Evolutionary conservation across 2,888 invertebrate genomes (phyloP).

Genomic region (Polyploca ridens): DNA sequence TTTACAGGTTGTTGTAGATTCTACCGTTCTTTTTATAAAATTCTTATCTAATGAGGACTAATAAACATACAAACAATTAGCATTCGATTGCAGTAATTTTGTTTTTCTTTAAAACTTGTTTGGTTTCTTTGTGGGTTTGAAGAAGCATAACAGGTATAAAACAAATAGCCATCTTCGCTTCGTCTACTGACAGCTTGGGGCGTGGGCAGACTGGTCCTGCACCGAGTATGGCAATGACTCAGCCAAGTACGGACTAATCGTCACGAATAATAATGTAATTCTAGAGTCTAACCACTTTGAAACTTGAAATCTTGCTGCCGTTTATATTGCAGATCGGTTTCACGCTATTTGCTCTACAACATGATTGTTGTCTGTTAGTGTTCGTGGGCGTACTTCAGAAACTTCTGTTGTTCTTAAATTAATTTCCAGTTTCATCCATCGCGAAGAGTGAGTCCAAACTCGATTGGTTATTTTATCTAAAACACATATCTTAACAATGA

Average conservation of each 20-base stretch:
- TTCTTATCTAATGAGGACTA: background rate
- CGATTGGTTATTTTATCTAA: background rate
- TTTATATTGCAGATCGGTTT: background rate
- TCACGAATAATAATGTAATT: slow-evolving; percentile 37
- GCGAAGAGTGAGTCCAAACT: background rate
- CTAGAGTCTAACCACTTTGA: slow-evolving; percentile 28
- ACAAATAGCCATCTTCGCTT: slow-evolving; percentile 38
- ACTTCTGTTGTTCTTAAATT: background rate
- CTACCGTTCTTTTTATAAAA: background rate
- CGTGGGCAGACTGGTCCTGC: slow-evolving; percentile 61
- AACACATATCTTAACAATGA: background rate
- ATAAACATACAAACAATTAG: slow-evolving; percentile 4
- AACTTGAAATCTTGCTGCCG: slow-evolving; percentile 28
- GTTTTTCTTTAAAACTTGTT: slow-evolving; percentile 1
- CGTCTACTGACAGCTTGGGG: slow-evolving; percentile 19
- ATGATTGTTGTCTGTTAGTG: background rate
- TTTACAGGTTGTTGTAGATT: background rate
- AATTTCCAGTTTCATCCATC: background rate
- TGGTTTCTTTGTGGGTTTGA: slow-evolving; percentile 33
- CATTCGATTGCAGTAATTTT: background rate
- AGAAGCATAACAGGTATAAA: slow-evolving; percentile 49
- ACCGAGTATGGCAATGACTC: slow-evolving; percentile 38
- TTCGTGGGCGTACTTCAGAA: background rate
- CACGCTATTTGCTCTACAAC: background rate
- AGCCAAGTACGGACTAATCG: slow-evolving; percentile 35